phyloP scores from a whole-genome alignment of 2,888 invertebrate genomes.

The Nemapogon koenigi region DNA sequence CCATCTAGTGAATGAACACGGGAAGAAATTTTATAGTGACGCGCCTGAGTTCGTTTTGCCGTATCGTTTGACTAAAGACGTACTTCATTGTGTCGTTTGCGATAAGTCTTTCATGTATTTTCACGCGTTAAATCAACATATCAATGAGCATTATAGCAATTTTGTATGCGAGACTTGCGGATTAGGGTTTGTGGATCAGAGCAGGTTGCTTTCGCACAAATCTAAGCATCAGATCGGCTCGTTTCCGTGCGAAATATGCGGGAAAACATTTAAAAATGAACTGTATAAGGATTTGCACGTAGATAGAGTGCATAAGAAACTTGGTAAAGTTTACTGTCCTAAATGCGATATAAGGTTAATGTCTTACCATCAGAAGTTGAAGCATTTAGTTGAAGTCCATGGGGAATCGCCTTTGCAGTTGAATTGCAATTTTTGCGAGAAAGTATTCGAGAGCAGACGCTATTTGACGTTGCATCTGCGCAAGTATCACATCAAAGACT shows the following conservation, averaged over 20 bases:
- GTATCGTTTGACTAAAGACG: constrained; percentile 32
- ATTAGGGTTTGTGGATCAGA: constrained; percentile 34
- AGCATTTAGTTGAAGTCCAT: constrained; percentile 48
- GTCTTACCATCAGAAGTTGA: constrained; percentile 49
- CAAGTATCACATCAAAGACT: constrained; percentile 46
- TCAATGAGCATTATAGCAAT: constrained; percentile 51
- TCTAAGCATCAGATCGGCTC: constrained; percentile 39
- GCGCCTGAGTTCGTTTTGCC: constrained; percentile 39
- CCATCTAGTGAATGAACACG: constrained; percentile 33
- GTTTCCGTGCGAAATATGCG: constrained; percentile 44
- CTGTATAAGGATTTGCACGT: constrained; percentile 32
- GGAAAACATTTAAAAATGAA: constrained; percentile 42
- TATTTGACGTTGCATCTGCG: constrained; percentile 42
- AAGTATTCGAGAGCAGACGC: constrained; percentile 37
- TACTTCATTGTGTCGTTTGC: constrained; percentile 39
- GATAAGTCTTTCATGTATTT: constrained; percentile 36
- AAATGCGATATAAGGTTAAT: constrained; percentile 47
- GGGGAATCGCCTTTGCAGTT: constrained; percentile 42
- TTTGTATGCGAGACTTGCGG: constrained; percentile 52
- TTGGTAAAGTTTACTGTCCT: constrained; percentile 44
- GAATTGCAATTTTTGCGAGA: constrained; percentile 39
- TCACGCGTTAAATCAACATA: constrained; percentile 49
- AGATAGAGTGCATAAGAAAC: constrained; percentile 36
- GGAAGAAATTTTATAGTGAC: constrained; percentile 40
- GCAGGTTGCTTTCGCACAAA: constrained; percentile 46